phyloP scores from a whole-genome alignment of 2,113 vertebrate genomes.

The Barbus barbus region DNA sequence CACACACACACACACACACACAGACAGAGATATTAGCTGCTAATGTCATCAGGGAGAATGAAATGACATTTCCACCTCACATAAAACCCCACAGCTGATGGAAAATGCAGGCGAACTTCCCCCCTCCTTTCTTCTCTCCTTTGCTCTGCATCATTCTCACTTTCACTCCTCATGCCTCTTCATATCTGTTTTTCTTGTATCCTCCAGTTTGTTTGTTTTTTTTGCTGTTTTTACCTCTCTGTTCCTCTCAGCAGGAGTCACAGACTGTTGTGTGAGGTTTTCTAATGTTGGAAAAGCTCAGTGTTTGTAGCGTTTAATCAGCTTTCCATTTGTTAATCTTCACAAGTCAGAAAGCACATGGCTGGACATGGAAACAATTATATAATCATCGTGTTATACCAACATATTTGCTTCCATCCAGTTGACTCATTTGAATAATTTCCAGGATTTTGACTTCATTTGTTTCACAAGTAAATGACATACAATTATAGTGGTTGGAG shows the following conservation, averaged over 20 bases:
- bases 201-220: background rate
- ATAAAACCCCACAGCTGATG: background rate
- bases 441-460: background rate
- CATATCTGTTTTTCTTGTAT: background rate
- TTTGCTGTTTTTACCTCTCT: background rate
- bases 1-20: no score
- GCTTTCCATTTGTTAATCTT: conserved; percentile 16
- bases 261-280: conserved; percentile 4
- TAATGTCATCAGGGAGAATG: conserved; percentile 42
- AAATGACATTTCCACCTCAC: conserved; percentile 25
- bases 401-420: background rate
- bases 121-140: conserved; percentile 19
- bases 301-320: background rate
- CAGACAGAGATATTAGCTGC: conserved; percentile 31
- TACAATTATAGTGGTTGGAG: background rate
- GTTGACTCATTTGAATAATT: background rate
- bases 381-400: background rate
- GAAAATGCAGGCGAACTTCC: conserved; percentile 16
- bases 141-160: conserved; percentile 30
- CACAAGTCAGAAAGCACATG: conserved; percentile 20
- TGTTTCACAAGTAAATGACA: background rate
- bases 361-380: conserved; percentile 12
- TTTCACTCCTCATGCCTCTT: conserved; percentile 1
- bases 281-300: conserved; percentile 5
- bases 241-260: background rate